Evolutionary conservation across 2,113 vertebrate genomes (phyloP).

Genomic region (Mustela nigripes): DNA sequence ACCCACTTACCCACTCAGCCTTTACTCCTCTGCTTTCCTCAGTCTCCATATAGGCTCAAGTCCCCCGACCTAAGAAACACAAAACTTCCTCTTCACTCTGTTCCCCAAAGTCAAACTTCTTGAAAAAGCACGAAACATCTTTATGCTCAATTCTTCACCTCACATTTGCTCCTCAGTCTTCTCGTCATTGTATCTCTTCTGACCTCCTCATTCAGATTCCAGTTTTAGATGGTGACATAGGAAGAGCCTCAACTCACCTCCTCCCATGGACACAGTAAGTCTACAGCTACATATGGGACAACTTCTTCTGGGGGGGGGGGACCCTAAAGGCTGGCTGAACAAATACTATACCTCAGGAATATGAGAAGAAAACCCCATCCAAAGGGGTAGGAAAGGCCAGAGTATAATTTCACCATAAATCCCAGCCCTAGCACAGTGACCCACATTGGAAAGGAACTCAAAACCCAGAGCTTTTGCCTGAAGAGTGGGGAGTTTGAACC

Average conservation of each 20-base stretch:
- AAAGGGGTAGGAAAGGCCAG: not conserved
- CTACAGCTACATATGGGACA: not conserved
- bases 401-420: not conserved
- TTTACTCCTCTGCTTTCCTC: no score
- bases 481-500: not conserved
- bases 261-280: not conserved
- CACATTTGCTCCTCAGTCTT: not conserved
- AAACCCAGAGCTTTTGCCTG: not conserved
- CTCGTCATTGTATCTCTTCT: not conserved
- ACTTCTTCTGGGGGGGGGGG: not conserved
- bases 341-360: not conserved
- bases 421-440: not conserved
- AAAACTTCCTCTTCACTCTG: no score
- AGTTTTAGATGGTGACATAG: not conserved
- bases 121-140: not conserved
- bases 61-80: no score
- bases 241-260: not conserved
- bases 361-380: not conserved
- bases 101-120: no score
- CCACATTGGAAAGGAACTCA: not conserved
- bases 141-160: not conserved
- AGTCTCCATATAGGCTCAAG: no score
- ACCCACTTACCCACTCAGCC: no score
- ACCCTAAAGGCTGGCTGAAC: not conserved
- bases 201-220: not conserved